Evolutionary conservation across 1,140 invertebrate genomes (phyloP), one percentile per base, ranked within the genome.

Genomic region (Diachasmimorpha longicaudata): DNA sequence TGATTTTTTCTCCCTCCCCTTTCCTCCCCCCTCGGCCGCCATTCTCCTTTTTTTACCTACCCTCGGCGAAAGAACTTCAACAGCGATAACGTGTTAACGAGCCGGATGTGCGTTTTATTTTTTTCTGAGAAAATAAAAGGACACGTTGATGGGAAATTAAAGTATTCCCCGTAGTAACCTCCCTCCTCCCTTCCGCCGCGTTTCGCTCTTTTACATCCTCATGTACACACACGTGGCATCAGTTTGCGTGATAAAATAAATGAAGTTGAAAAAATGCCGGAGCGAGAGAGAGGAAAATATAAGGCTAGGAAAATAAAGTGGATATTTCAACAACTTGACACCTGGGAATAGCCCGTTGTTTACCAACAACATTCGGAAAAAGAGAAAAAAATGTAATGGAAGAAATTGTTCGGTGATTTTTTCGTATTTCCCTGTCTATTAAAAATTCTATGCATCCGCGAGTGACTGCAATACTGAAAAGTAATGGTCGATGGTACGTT

Each of bases 391-490:
- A 66, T 10, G 8, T 6, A 13, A 36, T 68, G 21, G 46, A 44
- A 44, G 19, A 70, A 70, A 70, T 44, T 70, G 16, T 25, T 70
- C 72, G 44, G 37, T 16, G 42, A 70, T 63, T 67, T 73, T 73
- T 72, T 69, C 37, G 71, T 55, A 37, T 68, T 68, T 68, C 31
- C 72, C 13, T 14, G 66, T 73, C 71, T 77, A 73, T 73, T 77
- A 77, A 77, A 77, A 77, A 72, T 77, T 77, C 76, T 77, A 77
- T 77, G 67, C 71, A 73, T 77, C 76, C 37, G 31, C 44, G 71
- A 77, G 71, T 72, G 52, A 72, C 37, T 46, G 72, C 75, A 77
- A 72, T 72, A 37, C 70, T 46, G 70, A 72, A 55, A 77, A 77
- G 23, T 72, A 73, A 77, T 77, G 58, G 69, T 72, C 63, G 70